phyloP scores from a whole-genome alignment of 2,888 invertebrate species.

The Hermaeophaga mercurialis region DNA sequence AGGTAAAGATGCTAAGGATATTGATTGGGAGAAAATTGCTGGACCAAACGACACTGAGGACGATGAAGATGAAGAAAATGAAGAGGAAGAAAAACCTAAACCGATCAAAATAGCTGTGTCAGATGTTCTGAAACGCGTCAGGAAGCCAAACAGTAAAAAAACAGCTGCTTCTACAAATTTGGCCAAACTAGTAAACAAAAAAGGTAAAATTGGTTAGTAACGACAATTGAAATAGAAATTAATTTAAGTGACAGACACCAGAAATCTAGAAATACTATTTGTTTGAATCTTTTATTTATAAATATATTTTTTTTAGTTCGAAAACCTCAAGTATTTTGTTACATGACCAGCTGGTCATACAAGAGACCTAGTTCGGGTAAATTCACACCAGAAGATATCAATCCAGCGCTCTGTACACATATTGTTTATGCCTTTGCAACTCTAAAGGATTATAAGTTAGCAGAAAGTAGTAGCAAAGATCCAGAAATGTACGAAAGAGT shows the following conservation, averaged over 20 bases:
- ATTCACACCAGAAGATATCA: constrained; percentile 88
- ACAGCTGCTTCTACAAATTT: constrained; percentile 14
- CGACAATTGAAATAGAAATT: background rate
- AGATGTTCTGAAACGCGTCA: constrained; percentile 71
- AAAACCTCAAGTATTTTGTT: constrained; percentile 89
- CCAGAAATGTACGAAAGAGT: constrained; percentile 86
- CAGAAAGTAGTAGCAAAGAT: constrained; percentile 81
- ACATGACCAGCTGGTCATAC: constrained; percentile 95
- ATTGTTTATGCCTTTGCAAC: constrained; percentile 95
- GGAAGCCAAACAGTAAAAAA: constrained; percentile 69
- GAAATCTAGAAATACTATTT: background rate
- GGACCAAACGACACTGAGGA: constrained; percentile 60
- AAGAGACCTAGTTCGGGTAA: constrained; percentile 88
- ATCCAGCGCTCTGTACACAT: constrained; percentile 90
- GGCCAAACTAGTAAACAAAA: constrained; percentile 60
- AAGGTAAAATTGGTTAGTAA: constrained; percentile 59
- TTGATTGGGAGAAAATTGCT: constrained; percentile 84
- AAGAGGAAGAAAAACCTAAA: constrained; percentile 65
- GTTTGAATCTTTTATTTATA: constrained; percentile 29
- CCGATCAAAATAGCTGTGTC: constrained; percentile 78
- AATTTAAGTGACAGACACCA: too few species aligned
- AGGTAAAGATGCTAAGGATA: constrained; percentile 81
- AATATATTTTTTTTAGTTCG: constrained; percentile 64
- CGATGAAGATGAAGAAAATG: constrained; percentile 60
- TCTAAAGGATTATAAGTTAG: constrained; percentile 80